These are phyloP conservation scores for Rhynchophorus ferrugineus DNA, from an alignment of 1,140 invertebrate species.

Conservation along the genomic window DNA sequence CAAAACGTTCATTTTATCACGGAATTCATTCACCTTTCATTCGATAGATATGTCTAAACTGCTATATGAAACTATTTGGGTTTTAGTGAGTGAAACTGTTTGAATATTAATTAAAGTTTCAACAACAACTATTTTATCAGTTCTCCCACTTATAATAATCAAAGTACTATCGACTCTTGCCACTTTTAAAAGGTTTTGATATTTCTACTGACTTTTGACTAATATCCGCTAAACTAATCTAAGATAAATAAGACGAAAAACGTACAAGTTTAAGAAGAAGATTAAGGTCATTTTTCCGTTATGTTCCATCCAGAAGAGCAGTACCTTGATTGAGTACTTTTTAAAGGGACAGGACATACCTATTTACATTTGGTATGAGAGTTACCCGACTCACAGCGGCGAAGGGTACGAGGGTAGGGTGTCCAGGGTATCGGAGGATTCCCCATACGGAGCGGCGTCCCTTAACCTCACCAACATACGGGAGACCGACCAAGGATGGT, in stretches of 20 bases:
- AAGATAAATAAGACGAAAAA: neutral
- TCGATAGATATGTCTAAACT: too few species aligned
- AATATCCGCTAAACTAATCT: neutral
- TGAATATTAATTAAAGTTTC: too few species aligned
- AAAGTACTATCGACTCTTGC: too few species aligned
- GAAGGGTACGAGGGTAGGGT: constrained; percentile 87
- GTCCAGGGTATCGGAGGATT: constrained; percentile 76
- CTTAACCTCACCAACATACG: constrained; percentile 89
- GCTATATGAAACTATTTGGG: too few species aligned
- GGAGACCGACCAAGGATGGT: constrained; percentile 90
- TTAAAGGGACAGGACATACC: constrained; percentile 83
- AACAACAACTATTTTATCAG: too few species aligned
- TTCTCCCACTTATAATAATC: too few species aligned
- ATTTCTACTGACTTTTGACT: too few species aligned
- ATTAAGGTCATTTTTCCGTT: constrained; percentile 30
- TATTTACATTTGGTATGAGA: constrained; percentile 96
- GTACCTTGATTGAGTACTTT: constrained; percentile 32
- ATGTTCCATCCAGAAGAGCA: constrained; percentile 24
- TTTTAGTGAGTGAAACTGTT: too few species aligned
- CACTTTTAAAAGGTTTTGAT: too few species aligned
- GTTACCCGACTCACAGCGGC: constrained; percentile 88
- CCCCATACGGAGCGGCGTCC: constrained; percentile 80
- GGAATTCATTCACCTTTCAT: too few species aligned
- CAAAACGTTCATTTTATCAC: too few species aligned
- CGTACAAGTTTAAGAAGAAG: neutral